Evolutionary conservation across 2,113 vertebrate genomes (phyloP).

Genomic region (Galbula dea): DNA sequence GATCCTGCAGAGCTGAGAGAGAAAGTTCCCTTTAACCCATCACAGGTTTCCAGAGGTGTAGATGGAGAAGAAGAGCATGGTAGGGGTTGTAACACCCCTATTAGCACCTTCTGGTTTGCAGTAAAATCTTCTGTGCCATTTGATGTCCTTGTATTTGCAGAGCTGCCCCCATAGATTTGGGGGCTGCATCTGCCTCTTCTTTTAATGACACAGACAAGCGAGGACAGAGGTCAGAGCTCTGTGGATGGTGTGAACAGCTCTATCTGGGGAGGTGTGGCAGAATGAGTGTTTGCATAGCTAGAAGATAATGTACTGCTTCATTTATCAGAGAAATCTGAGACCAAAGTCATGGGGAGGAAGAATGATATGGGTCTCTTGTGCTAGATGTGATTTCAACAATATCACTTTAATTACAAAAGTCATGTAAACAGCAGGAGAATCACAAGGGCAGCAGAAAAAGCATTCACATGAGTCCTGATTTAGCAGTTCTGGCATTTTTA

Average conservation of each 20-base stretch:
- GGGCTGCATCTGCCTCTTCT: neutral
- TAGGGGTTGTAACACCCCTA: neutral
- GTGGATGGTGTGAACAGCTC: neutral
- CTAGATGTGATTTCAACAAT: neutral
- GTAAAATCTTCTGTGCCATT: neutral
- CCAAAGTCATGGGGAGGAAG: neutral
- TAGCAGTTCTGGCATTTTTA: slow-evolving; percentile 38
- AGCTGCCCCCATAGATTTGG: neutral
- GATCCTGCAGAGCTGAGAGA: neutral
- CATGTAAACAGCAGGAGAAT: slow-evolving; percentile 17
- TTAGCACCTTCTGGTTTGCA: neutral
- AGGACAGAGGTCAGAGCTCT: neutral
- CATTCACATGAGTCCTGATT: slow-evolving; percentile 10
- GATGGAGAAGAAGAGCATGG: neutral
- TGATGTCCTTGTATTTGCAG: neutral
- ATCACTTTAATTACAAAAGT: slow-evolving; percentile 13
- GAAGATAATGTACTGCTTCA: neutral
- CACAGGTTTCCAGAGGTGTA: neutral
- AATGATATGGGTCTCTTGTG: neutral
- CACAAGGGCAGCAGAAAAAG: slow-evolving; percentile 27
- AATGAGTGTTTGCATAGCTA: neutral
- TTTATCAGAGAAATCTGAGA: neutral
- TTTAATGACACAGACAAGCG: neutral
- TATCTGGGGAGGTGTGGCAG: neutral
- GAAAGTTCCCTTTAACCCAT: neutral